These are phyloP conservation scores for Corticium candelabrum DNA, from an alignment of 37 sponge, comb jelly and placozoan genomes.

Conservation along the genomic window DNA sequence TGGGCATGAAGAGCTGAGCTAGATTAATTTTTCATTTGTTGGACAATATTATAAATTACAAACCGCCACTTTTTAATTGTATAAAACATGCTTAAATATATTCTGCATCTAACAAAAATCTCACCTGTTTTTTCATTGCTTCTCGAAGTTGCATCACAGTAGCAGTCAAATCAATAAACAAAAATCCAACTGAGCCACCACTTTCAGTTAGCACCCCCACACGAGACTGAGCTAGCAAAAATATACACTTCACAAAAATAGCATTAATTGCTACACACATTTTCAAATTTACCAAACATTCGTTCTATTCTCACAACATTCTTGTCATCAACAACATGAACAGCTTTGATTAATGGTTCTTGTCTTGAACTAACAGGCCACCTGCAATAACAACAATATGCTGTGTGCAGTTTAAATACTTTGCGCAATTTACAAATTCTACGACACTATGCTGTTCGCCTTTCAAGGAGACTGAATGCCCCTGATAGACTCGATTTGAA, in stretches of 20 bases:
- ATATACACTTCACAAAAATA: too few species aligned
- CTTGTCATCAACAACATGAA: not conserved
- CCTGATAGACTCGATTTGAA: too few species aligned
- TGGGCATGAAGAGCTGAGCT: too few species aligned
- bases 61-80: too few species aligned
- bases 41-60: too few species aligned
- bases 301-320: not conserved
- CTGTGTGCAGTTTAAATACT: too few species aligned
- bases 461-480: too few species aligned
- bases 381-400: not conserved
- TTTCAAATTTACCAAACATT: not conserved
- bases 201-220: not conserved
- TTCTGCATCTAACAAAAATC: slow-evolving; percentile 12
- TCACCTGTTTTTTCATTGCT: slow-evolving; percentile 32
- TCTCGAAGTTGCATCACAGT: slow-evolving; percentile 11
- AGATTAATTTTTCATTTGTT: too few species aligned
- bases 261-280: not conserved
- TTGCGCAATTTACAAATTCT: too few species aligned
- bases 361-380: slow-evolving; percentile 11
- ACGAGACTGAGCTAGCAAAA: not conserved
- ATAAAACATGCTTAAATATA: not conserved
- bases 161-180: slow-evolving; percentile 17
- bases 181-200: slow-evolving; percentile 39
- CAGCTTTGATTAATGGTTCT: not conserved
- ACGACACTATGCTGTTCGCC: too few species aligned